Conservation (phyloP, 2,113 vertebrate species). For the Agapornis roseicollis region DNA sequence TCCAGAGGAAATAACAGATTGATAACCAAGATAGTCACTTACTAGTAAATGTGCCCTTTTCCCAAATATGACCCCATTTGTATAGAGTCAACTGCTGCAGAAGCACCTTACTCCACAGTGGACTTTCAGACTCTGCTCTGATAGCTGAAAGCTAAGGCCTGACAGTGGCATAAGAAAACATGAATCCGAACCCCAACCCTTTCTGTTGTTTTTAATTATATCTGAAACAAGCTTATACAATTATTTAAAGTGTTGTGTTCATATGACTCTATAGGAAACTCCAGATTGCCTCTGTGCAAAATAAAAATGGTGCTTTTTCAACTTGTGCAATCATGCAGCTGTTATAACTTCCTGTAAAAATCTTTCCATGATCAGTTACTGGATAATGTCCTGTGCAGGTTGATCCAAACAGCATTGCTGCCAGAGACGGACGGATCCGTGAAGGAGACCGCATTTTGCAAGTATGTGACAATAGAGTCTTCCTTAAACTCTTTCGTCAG, state of each 20-base stretch:
- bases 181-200: background rate
- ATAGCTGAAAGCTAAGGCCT: background rate
- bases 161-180: background rate
- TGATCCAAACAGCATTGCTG: conserved; percentile 93
- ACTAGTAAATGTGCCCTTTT: background rate
- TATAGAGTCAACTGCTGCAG: background rate
- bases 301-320: background rate
- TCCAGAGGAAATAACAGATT: background rate
- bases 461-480: conserved; percentile 71
- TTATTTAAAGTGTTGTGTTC: background rate
- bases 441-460: conserved; percentile 97
- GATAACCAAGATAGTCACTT: background rate
- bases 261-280: background rate
- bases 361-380: background rate
- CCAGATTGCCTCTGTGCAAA: background rate
- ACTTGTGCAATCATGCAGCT: background rate
- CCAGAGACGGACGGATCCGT: conserved; percentile 90
- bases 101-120: background rate
- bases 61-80: background rate
- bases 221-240: background rate
- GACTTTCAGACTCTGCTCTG: background rate
- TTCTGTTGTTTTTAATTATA: background rate
- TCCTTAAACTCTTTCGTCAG: background rate
- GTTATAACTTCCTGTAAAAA: background rate
- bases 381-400: conserved; percentile 73